Percentiles rank a stretch among this genome's conserved stretches.
phyloP scores from a whole-genome alignment of 64 coral and sea anemone genomes.

The Catalaphyllia jardinei region DNA sequence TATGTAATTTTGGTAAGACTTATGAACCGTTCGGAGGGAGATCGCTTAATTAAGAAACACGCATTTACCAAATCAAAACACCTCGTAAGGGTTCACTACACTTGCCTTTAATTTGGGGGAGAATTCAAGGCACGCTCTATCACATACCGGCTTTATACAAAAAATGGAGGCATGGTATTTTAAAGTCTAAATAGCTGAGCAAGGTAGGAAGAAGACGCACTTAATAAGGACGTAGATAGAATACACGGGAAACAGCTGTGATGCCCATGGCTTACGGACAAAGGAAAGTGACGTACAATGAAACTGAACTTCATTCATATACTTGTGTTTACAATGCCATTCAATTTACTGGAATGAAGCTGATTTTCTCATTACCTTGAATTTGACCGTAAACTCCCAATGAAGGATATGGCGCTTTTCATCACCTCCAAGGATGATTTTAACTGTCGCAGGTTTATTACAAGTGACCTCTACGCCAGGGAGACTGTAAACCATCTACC shows the following conservation, averaged over 20 bases:
- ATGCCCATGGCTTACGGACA: no score
- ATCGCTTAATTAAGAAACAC: background rate
- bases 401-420: background rate
- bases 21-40: background rate
- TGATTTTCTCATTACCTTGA: conserved; percentile 1
- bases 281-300: no score
- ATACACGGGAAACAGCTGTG: no score
- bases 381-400: background rate
- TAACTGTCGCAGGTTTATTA: background rate
- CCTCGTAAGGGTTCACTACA: no score
- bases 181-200: no score
- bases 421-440: background rate
- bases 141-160: no score
- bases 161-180: no score
- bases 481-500: conserved; percentile 30
- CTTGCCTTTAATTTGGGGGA: no score
- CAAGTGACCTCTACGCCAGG: conserved; percentile 9
- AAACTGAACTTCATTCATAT: background rate
- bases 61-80: background rate
- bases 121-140: no score
- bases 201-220: no score
- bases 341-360: background rate
- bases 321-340: no score
- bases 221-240: no score
- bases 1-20: background rate